phyloP scores from a whole-genome alignment of 2,888 invertebrate species.

The Syritta pipiens region DNA sequence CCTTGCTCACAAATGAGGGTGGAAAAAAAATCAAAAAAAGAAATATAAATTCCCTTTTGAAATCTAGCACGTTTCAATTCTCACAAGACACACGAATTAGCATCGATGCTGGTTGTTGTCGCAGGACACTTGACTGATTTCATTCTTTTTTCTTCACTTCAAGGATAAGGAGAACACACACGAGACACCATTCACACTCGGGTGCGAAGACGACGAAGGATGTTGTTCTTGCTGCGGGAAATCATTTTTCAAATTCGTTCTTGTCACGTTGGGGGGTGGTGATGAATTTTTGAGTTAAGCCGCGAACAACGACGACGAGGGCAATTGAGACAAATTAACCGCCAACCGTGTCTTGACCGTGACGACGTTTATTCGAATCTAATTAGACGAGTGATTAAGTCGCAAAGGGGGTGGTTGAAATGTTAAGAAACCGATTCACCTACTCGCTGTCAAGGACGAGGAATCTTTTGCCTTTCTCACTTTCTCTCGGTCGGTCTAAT shows the following conservation, averaged over 20 bases:
- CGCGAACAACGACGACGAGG: background rate
- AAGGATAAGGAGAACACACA: no score
- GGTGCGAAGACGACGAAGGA: background rate
- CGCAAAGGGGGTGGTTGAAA: constrained; percentile 41
- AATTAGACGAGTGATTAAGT: constrained; percentile 56
- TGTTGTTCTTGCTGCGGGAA: no score
- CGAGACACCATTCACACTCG: background rate
- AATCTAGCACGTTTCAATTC: no score
- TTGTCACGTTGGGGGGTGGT: no score
- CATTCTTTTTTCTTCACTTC: constrained; percentile 16
- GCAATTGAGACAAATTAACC: constrained; percentile 55
- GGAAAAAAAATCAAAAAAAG: no score
- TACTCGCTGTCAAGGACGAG: constrained; percentile 56
- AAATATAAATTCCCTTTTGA: no score
- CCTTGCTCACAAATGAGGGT: no score
- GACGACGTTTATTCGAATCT: constrained; percentile 44
- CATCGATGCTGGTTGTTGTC: background rate
- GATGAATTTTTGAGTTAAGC: no score
- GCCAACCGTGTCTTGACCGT: constrained; percentile 46
- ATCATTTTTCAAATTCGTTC: no score
- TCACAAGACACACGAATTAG: background rate
- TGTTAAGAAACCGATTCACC: constrained; percentile 57
- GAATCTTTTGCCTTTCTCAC: no score
- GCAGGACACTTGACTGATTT: background rate
- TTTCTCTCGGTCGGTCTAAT: no score